Percentiles rank a stretch among this genome's conserved stretches.
Conservation (phyloP, 2,888 invertebrate genomes). For the Rhodophaea formosa region DNA sequence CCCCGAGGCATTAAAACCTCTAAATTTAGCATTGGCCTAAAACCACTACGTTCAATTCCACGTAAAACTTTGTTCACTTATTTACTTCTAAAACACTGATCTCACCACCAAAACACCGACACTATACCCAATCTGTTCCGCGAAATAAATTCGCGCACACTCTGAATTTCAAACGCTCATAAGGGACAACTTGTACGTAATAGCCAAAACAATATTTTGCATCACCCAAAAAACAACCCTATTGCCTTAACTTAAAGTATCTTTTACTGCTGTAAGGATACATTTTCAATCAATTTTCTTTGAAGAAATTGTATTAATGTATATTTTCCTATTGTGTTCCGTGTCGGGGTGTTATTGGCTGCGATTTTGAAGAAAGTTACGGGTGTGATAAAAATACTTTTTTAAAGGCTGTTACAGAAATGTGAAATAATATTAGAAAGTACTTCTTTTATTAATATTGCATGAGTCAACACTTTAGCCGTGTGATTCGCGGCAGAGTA, state of each 20-base stretch:
- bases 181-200: slow-evolving; percentile 40
- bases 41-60: background rate
- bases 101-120: background rate
- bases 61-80: background rate
- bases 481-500: no score
- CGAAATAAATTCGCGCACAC: slow-evolving; percentile 52
- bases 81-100: background rate
- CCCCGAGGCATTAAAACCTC: no score
- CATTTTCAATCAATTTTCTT: slow-evolving; percentile 22
- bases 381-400: background rate
- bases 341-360: background rate
- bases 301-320: slow-evolving; percentile 25
- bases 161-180: slow-evolving; percentile 53
- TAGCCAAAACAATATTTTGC: slow-evolving; percentile 21
- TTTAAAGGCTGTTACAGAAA: background rate
- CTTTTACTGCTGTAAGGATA: background rate
- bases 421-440: no score
- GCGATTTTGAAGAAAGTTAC: background rate
- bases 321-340: slow-evolving; percentile 11
- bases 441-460: no score
- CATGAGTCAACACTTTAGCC: no score
- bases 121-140: slow-evolving; percentile 52
- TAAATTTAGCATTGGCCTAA: background rate
- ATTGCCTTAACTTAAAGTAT: background rate
- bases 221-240: slow-evolving; percentile 18